Evolutionary conservation across 2,797 vertebrate genomes (phyloP), one percentile per base, ranked within the genome.

Genomic region (Gymnothorax javanicus): DNA sequence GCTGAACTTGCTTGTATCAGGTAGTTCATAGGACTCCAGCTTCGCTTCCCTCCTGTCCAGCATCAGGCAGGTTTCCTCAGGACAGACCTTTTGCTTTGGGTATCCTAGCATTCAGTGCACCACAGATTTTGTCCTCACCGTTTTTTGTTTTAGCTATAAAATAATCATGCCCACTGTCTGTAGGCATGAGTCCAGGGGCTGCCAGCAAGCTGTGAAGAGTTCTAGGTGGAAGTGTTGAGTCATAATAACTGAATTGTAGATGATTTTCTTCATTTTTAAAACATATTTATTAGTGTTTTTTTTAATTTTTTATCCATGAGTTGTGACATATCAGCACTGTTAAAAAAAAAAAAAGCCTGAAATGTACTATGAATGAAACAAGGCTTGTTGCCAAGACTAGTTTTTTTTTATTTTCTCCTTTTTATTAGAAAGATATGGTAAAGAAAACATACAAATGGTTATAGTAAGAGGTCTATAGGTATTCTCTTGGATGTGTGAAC

Each of bases 301-400:
- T 43, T 43, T 43, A 43, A 43, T 43, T 43, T 43, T 43, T 43
- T 43, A 43, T 43, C 33, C 33, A 43, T 43, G 33, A 43, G 33
- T 43, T 43, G 33, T 1, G 33, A 43, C 33, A 43, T 43, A 43
- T 43, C 33, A 43, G 33, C 33, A 43, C 33, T 43, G 33, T 43
- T 43, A 1, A 43, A 43, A 43, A 43, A 3, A 60, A 3, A 12
- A 60, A 20, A n/a, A 69, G 2, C n/a, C 73, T 77, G 73, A 77
- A 77, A 77, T 33, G 73, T 43, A 77, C 52, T 77, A 77, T 50
- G 50, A 15, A 50, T 77, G 33, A 77, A 77, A 77, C 73, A 52
- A 77, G 20, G 73, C 33, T 50, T 77, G 43, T 77, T 50, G 73
- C 33, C 73, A 77, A 77, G 25, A 33, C 71, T 33, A 43, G 33